These are phyloP conservation scores for Ectropis grisescens DNA, from an alignment of 1,140 invertebrate species.

Conservation along the genomic window DNA sequence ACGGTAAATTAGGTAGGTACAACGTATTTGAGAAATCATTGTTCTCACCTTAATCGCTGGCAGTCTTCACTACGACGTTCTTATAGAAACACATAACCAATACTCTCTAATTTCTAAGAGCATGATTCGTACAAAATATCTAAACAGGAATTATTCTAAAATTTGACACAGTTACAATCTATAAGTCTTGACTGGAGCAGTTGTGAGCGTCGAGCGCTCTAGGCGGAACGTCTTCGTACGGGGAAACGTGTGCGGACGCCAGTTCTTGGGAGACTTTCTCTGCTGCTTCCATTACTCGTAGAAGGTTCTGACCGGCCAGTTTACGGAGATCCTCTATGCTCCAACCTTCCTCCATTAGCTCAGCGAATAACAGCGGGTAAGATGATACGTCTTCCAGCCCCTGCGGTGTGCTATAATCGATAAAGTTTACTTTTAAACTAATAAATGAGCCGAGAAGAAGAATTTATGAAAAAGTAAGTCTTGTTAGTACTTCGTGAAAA, in stretches of 20 bases:
- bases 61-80: too few relatives aligned
- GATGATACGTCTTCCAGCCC: slow-evolving; percentile 93
- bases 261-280: slow-evolving; percentile 75
- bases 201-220: slow-evolving; percentile 52
- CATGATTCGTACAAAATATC: too few relatives aligned
- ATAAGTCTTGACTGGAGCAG: slow-evolving; percentile 67
- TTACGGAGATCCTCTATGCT: slow-evolving; percentile 87
- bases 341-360: slow-evolving; percentile 87
- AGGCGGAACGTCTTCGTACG: slow-evolving; percentile 62
- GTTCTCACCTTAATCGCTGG: too few relatives aligned
- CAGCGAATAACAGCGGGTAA: slow-evolving; percentile 89
- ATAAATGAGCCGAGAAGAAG: not conserved
- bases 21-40: too few relatives aligned
- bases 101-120: too few relatives aligned
- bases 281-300: slow-evolving; percentile 80
- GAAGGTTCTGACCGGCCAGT: slow-evolving; percentile 88
- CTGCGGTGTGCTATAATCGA: slow-evolving; percentile 79
- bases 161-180: too few relatives aligned
- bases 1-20: too few relatives aligned
- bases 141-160: too few relatives aligned
- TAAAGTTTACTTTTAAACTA: slow-evolving; percentile 1
- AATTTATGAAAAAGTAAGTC: slow-evolving; percentile 6
- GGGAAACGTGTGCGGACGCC: slow-evolving; percentile 47
- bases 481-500: too few relatives aligned
- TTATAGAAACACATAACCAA: too few relatives aligned